Percentiles rank a stretch among this genome's conserved stretches.
Conservation (phyloP, 92 coral and sea anemone species). For the Epizoanthus illoricatus region DNA sequence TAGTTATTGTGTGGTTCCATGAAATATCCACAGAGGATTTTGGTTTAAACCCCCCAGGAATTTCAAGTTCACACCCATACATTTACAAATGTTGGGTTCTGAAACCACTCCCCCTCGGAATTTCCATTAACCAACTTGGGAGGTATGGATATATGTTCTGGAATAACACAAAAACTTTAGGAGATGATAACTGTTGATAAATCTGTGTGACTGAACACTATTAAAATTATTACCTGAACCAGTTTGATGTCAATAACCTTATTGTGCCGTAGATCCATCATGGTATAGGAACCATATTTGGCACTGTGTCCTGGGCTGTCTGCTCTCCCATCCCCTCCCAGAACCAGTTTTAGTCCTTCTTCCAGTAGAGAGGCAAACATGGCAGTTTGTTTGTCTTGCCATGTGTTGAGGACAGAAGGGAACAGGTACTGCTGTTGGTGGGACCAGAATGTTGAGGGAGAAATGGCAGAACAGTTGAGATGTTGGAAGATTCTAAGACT, state of each 20-base stretch:
- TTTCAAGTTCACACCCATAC: no score
- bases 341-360: not conserved
- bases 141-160: no score
- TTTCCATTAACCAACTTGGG: no score
- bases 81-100: no score
- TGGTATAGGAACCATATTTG: not conserved
- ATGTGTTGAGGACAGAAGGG: slow-evolving; percentile 3
- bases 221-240: not conserved
- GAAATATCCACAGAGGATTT: no score
- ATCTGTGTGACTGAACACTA: no score
- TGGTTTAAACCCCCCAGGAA: no score
- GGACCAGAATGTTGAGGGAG: not conserved
- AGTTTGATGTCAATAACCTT: slow-evolving; percentile 12
- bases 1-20: no score
- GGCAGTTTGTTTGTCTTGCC: not conserved
- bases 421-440: slow-evolving; percentile 6
- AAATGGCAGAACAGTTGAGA: not conserved
- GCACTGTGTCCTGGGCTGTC: slow-evolving; percentile 28
- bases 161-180: no score
- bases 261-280: not conserved
- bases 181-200: no score
- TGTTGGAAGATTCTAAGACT: not conserved
- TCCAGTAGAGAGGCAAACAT: not conserved
- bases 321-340: slow-evolving; percentile 15
- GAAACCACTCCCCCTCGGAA: no score